Percentiles rank a stretch among this genome's conserved stretches.
phyloP scores from a whole-genome alignment of 2,888 invertebrate species.

The Callyntrura guangdongensis region DNA sequence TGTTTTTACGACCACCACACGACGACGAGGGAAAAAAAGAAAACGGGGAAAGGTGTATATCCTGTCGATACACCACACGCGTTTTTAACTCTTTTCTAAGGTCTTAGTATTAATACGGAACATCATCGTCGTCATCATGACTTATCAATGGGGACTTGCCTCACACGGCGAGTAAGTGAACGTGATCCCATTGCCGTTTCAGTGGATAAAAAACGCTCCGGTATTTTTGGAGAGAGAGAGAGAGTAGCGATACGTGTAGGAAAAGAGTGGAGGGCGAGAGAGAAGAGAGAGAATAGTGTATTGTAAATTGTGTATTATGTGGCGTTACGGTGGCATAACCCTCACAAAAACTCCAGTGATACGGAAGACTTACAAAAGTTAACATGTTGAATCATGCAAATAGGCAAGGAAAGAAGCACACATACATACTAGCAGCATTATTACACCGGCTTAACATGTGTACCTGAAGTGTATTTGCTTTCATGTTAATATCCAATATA shows the following conservation, averaged over 20 bases:
- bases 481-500: not conserved
- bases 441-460: constrained; percentile 7
- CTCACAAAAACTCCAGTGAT: constrained; percentile 45
- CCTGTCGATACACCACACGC: not conserved
- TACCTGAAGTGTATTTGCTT: not conserved
- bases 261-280: not conserved
- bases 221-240: not conserved
- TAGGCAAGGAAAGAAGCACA: constrained; percentile 31
- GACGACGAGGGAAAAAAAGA: not conserved
- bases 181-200: constrained; percentile 71
- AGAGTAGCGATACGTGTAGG: not conserved
- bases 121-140: constrained; percentile 13
- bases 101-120: not conserved
- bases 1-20: constrained; percentile 6
- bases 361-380: constrained; percentile 63
- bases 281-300: not conserved
- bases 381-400: constrained; percentile 76
- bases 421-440: not conserved
- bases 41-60: not conserved
- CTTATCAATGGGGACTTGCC: constrained; percentile 9
- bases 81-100: constrained; percentile 53
- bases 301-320: constrained; percentile 11
- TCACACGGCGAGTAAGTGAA: constrained; percentile 25
- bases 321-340: not conserved
- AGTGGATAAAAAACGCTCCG: constrained; percentile 53